phyloP scores from a whole-genome alignment of 2,888 invertebrate genomes.

The Antheraea assamensis region DNA sequence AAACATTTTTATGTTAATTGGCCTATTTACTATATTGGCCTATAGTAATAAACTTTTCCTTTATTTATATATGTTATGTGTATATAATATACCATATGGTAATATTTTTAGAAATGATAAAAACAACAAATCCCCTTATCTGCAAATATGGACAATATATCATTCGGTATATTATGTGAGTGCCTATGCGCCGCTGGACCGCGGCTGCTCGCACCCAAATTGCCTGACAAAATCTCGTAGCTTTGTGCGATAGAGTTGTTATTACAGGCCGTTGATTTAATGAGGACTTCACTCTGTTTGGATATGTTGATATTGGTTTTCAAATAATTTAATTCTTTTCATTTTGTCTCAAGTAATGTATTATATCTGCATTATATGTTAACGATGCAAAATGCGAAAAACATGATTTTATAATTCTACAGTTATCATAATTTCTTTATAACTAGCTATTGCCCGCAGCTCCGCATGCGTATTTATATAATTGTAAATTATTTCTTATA shows the following conservation, averaged over 20 bases:
- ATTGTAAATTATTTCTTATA: too few relatives aligned
- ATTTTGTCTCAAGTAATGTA: background rate
- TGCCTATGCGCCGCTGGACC: constrained; percentile 48
- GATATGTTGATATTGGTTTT: constrained; percentile 31
- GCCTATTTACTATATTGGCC: background rate
- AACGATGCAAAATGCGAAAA: background rate
- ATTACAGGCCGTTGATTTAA: constrained; percentile 71
- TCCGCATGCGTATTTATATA: too few relatives aligned
- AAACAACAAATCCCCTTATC: constrained; percentile 15
- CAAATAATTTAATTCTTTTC: constrained; percentile 22
- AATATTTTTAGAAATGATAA: background rate
- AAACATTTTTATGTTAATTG: background rate
- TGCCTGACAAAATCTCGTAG: constrained; percentile 68
- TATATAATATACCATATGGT: background rate
- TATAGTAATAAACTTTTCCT: background rate
- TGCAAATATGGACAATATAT: constrained; percentile 19
- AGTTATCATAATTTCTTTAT: background rate
- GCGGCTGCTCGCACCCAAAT: constrained; percentile 54
- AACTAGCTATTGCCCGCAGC: too few relatives aligned
- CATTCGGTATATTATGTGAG: constrained; percentile 37
- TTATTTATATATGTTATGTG: background rate
- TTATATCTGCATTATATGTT: background rate
- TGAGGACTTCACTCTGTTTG: constrained; percentile 47
- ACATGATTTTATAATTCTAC: background rate
- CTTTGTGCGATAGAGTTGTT: constrained; percentile 73